Conservation (phyloP, 2,888 invertebrate species). For the Oscheius myriophilus region DNA sequence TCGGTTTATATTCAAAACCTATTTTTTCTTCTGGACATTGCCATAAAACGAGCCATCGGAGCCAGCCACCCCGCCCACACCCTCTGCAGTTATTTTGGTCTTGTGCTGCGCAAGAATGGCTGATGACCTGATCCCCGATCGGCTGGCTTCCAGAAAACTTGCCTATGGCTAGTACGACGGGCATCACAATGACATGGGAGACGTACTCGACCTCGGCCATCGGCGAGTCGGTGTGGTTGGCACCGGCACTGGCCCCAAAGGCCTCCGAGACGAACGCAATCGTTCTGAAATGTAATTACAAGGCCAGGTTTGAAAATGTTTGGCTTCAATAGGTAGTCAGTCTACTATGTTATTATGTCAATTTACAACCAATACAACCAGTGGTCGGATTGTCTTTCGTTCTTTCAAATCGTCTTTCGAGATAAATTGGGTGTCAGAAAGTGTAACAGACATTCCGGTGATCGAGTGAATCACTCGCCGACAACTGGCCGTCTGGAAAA, state of each 20-base stretch:
- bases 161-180: constrained; percentile 60
- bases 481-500: too few relatives aligned
- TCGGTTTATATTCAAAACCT: too few relatives aligned
- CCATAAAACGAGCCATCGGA: too few relatives aligned
- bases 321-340: too few relatives aligned
- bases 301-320: too few relatives aligned
- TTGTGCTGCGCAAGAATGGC: background rate
- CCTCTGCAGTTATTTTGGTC: background rate
- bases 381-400: background rate
- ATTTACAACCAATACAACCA: too few relatives aligned
- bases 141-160: constrained; percentile 4
- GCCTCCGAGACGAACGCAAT: background rate
- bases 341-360: too few relatives aligned
- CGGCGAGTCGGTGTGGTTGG: constrained; percentile 5
- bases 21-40: too few relatives aligned
- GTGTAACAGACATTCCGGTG: background rate
- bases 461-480: too few relatives aligned
- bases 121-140: background rate
- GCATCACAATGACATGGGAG: constrained; percentile 65
- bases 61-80: background rate
- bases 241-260: background rate
- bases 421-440: constrained; percentile 7
- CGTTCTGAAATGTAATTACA: background rate
- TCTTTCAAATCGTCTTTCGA: background rate
- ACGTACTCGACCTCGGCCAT: constrained; percentile 62